A percentile compares a stretch with the other conserved stretches of the same genome.
Evolutionary conservation across 1,140 invertebrate species (phyloP).

Genomic region (Carcinoscorpius rotundicauda): DNA sequence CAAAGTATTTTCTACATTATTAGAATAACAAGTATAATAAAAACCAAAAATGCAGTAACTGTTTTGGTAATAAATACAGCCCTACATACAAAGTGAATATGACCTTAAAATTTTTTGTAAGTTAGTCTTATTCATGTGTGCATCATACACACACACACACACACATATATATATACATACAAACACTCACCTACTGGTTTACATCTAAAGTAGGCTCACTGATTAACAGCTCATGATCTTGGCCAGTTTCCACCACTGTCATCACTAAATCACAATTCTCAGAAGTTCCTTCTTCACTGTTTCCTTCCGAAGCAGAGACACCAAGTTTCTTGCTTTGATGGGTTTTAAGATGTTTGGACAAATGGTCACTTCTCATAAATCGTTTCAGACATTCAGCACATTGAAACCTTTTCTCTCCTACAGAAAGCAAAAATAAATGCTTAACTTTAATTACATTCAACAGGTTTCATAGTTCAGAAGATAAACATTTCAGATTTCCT

Average conservation of each 20-base stretch:
- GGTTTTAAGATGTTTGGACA: conserved; percentile 75
- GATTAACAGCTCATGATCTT: conserved; percentile 23
- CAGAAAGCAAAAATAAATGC: conserved; percentile 6
- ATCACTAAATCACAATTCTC: conserved; percentile 44
- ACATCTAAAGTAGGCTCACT: conserved; percentile 24
- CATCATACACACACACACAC: too few species aligned
- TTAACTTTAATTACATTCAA: too few species aligned
- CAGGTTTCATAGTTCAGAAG: too few species aligned
- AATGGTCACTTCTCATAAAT: conserved; percentile 77
- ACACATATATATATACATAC: too few species aligned
- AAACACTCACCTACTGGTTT: background rate
- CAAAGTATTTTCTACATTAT: too few species aligned
- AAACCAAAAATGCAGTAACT: too few species aligned
- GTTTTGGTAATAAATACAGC: too few species aligned
- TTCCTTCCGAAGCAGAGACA: conserved; percentile 12
- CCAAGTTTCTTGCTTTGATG: conserved; percentile 52
- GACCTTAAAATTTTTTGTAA: too few species aligned
- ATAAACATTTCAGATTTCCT: too few species aligned
- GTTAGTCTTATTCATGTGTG: too few species aligned
- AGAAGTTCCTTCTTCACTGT: conserved; percentile 33
- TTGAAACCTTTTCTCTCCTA: conserved; percentile 71
- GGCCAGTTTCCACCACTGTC: conserved; percentile 32
- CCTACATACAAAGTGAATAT: too few species aligned
- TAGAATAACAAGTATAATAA: too few species aligned
- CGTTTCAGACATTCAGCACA: conserved; percentile 67